Conservation (phyloP, 2,113 vertebrate genomes). For the Labeo rohita region DNA sequence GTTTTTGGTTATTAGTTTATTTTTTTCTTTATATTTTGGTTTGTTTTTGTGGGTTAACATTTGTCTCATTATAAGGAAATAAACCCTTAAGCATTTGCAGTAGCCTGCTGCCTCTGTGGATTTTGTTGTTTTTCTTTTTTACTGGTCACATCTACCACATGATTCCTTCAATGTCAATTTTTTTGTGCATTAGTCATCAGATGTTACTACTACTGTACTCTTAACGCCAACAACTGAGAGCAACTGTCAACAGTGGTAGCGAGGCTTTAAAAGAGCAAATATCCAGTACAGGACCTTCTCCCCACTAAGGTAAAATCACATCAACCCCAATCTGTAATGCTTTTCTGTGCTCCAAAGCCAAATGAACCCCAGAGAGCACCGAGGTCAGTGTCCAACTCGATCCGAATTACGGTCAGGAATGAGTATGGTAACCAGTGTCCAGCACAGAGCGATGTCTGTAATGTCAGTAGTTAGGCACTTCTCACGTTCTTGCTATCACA, state of each 20-base stretch:
- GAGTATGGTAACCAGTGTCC: not conserved
- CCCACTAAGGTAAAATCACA: constrained; percentile 20
- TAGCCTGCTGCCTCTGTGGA: too few relatives aligned
- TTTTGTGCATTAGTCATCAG: not conserved
- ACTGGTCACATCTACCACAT: too few relatives aligned
- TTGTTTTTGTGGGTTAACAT: too few relatives aligned
- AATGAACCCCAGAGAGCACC: not conserved
- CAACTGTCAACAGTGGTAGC: not conserved
- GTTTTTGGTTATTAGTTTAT: too few relatives aligned
- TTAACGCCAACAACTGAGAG: not conserved
- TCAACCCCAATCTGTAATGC: constrained; percentile 6
- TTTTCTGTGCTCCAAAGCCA: not conserved
- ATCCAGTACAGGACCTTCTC: not conserved
- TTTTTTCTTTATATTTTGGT: too few relatives aligned
- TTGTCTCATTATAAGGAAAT: too few relatives aligned
- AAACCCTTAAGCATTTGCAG: too few relatives aligned
- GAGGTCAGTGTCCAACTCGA: not conserved
- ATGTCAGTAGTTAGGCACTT: constrained; percentile 21
- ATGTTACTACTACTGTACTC: not conserved
- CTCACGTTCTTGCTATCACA: constrained; percentile 7
- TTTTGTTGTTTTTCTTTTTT: too few relatives aligned
- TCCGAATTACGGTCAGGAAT: not conserved
- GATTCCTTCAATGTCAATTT: too few relatives aligned
- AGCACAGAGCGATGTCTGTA: not conserved
- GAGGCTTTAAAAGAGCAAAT: not conserved